Percentiles rank a stretch among this genome's conserved stretches.
These are phyloP conservation scores for Ligdia adustata DNA, from an alignment of 2,888 invertebrate genomes.

Conservation along the genomic window DNA sequence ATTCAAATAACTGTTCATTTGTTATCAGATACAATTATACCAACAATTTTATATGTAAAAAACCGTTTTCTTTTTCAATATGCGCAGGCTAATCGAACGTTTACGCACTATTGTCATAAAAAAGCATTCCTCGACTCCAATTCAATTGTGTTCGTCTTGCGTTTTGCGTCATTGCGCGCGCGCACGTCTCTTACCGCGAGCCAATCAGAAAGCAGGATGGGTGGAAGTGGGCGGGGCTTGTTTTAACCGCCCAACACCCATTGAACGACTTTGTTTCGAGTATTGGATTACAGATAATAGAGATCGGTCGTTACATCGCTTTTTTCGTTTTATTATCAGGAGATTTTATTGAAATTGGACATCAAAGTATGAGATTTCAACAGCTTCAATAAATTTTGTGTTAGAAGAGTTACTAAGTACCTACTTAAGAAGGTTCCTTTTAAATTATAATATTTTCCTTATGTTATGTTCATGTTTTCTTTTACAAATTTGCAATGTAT, in stretches of 20 bases:
- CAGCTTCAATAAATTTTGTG: conserved; percentile 45
- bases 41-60: no score
- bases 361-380: conserved; percentile 50
- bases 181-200: conserved; percentile 49
- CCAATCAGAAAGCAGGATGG: conserved; percentile 61
- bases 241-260: conserved; percentile 64
- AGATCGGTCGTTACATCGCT: conserved; percentile 49
- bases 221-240: conserved; percentile 55
- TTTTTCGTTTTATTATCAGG: conserved; percentile 51
- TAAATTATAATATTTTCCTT: no score
- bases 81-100: conserved; percentile 17
- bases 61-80: no score
- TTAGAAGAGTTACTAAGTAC: no score
- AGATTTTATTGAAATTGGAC: conserved; percentile 58
- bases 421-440: conserved; percentile 30
- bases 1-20: no score
- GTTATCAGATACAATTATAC: no score
- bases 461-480: no score
- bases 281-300: conserved; percentile 72
- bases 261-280: conserved; percentile 52
- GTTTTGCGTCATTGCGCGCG: conserved; percentile 58
- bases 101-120: conserved; percentile 51
- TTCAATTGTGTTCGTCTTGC: conserved; percentile 66
- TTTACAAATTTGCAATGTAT: no score
- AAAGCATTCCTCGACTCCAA: conserved; percentile 62